These are phyloP conservation scores for Sycophaga agraensis DNA, from an alignment of 1,140 invertebrate genomes.

Conservation along the genomic window DNA sequence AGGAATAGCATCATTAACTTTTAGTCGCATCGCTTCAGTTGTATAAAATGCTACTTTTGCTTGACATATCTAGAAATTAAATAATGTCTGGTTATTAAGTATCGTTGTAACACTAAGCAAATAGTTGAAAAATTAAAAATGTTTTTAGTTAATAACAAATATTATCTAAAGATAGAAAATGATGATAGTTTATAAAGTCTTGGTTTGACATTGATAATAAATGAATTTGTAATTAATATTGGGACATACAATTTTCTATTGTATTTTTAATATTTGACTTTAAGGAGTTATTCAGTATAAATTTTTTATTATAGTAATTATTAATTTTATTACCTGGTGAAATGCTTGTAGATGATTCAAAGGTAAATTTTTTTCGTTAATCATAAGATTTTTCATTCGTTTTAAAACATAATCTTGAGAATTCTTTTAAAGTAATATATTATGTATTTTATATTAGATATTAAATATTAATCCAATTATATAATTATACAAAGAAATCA, in stretches of 20 bases:
- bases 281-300: not conserved
- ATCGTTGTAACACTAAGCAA: too few relatives aligned
- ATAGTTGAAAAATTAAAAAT: too few relatives aligned
- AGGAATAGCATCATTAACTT: not conserved
- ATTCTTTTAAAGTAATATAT: too few relatives aligned
- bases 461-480: too few relatives aligned
- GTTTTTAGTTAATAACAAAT: too few relatives aligned
- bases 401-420: slow-evolving; percentile 3
- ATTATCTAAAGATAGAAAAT: too few relatives aligned
- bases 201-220: not conserved
- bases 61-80: slow-evolving; percentile 4
- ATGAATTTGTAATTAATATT: not conserved
- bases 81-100: too few relatives aligned
- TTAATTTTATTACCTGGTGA: not conserved
- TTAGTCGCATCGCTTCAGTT: not conserved
- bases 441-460: too few relatives aligned
- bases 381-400: slow-evolving; percentile 25
- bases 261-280: not conserved
- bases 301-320: too few relatives aligned
- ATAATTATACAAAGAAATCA: too few relatives aligned
- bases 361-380: slow-evolving; percentile 14
- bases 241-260: not conserved
- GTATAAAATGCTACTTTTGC: slow-evolving; percentile 18
- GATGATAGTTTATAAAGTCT: not conserved
- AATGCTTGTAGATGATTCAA: not conserved